Evolutionary conservation across 1,140 invertebrate genomes (phyloP).

Genomic region (Trichomalopsis sarcophagae): DNA sequence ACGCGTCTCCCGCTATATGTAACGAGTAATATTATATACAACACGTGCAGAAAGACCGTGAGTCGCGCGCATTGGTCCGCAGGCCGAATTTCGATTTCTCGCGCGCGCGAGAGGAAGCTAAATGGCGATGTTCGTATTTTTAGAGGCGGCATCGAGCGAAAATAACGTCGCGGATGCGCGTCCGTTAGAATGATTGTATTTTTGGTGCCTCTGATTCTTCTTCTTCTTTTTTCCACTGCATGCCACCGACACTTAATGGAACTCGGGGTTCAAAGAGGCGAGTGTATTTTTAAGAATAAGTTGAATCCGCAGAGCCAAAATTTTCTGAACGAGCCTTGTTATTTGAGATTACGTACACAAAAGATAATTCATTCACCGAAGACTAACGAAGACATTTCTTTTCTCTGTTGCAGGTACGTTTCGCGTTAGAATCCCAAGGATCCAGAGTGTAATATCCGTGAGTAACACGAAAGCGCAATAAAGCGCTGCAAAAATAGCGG

Average conservation of each 20-base stretch:
- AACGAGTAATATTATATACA: slow-evolving; percentile 1
- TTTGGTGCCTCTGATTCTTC: neutral
- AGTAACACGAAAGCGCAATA: neutral
- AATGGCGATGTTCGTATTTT: neutral
- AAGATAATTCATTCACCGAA: neutral
- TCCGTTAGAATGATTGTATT: neutral
- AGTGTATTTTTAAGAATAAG: no score
- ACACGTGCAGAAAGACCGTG: neutral
- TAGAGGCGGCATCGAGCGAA: neutral
- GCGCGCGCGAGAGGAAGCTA: neutral
- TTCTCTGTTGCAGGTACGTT: slow-evolving; percentile 32
- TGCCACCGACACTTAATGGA: neutral
- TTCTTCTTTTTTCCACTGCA: neutral
- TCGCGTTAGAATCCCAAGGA: neutral
- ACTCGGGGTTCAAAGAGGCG: neutral
- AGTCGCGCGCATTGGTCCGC: neutral
- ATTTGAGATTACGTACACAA: neutral
- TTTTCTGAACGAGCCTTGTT: no score
- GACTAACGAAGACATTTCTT: slow-evolving; percentile 11
- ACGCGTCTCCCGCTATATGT: no score
- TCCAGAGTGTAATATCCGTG: neutral
- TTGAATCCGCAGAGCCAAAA: neutral
- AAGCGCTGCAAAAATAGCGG: neutral
- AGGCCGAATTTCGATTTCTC: slow-evolving; percentile 16
- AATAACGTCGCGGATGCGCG: slow-evolving; percentile 21